Percentiles rank a stretch among this genome's conserved stretches.
phyloP scores from a whole-genome alignment of 2,797 vertebrate genomes.

The Enteromius treurensis region DNA sequence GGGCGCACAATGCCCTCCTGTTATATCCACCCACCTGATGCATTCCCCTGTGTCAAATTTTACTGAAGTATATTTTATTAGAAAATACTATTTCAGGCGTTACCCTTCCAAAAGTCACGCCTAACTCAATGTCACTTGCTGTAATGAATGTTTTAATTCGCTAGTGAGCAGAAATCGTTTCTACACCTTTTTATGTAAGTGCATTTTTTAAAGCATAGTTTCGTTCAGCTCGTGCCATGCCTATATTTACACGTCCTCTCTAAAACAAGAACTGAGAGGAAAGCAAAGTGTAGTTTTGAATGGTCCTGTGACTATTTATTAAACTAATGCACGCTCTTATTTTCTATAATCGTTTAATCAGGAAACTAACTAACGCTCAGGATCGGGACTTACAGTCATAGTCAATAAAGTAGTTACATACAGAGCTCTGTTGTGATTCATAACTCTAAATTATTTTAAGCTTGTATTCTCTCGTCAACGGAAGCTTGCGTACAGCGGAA shows the following conservation, averaged over 20 bases:
- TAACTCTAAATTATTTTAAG: neutral
- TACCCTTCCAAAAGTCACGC: neutral
- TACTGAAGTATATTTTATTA: neutral
- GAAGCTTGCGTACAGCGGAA: neutral
- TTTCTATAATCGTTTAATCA: neutral
- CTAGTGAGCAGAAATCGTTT: neutral
- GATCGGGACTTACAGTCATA: neutral
- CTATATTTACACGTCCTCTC: neutral
- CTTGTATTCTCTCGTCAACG: neutral
- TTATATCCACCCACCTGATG: neutral
- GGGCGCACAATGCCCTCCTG: neutral
- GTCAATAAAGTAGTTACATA: neutral
- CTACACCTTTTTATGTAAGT: neutral
- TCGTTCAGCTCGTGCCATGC: neutral
- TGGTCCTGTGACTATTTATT: neutral
- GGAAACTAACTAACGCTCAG: neutral
- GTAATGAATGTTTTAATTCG: neutral
- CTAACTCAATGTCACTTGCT: neutral
- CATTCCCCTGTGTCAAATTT: neutral
- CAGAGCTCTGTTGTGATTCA: neutral
- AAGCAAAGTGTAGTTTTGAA: neutral
- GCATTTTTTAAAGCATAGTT: neutral
- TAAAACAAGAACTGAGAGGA: conserved; percentile 19
- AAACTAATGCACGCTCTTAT: neutral
- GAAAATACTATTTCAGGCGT: neutral